A percentile compares a stretch with the other conserved stretches of the same genome.
phyloP scores from a whole-genome alignment of 2,888 invertebrate species.

The Chrysina gloriosa region DNA sequence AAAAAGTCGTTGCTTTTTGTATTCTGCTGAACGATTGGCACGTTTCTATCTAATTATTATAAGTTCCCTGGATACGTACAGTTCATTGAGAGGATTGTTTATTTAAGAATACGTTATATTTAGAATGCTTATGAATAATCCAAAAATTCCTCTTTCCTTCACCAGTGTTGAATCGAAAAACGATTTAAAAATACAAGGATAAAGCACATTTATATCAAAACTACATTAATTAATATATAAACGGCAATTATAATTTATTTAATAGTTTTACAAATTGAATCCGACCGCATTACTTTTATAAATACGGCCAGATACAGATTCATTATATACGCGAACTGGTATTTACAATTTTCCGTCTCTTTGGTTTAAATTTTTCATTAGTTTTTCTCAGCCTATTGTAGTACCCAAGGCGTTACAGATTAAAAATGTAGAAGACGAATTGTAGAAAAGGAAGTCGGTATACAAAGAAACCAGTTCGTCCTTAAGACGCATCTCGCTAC shows the following conservation, averaged over 20 bases:
- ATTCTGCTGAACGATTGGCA: too few species aligned
- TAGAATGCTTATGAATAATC: too few species aligned
- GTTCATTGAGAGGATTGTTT: too few species aligned
- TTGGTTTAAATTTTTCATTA: conserved; percentile 8
- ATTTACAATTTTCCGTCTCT: background rate
- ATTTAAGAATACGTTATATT: too few species aligned
- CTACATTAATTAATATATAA: too few species aligned
- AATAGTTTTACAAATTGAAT: background rate
- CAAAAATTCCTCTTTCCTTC: too few species aligned
- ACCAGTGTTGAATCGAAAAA: too few species aligned
- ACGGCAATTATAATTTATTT: background rate
- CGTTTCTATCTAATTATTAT: too few species aligned
- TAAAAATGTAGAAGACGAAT: conserved; percentile 8
- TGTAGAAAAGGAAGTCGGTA: background rate
- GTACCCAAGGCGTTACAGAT: background rate
- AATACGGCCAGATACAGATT: background rate
- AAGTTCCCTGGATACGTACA: too few species aligned
- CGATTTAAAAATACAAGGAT: too few species aligned
- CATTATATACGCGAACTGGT: background rate
- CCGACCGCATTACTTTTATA: background rate
- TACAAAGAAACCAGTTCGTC: background rate
- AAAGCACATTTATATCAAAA: too few species aligned
- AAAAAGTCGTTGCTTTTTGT: too few species aligned
- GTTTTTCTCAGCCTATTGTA: background rate
- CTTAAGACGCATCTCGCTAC: background rate